Evolutionary conservation across 1,140 invertebrate species (phyloP), one percentile per base, ranked within the genome.

Genomic region (Procambarus clarkii): DNA sequence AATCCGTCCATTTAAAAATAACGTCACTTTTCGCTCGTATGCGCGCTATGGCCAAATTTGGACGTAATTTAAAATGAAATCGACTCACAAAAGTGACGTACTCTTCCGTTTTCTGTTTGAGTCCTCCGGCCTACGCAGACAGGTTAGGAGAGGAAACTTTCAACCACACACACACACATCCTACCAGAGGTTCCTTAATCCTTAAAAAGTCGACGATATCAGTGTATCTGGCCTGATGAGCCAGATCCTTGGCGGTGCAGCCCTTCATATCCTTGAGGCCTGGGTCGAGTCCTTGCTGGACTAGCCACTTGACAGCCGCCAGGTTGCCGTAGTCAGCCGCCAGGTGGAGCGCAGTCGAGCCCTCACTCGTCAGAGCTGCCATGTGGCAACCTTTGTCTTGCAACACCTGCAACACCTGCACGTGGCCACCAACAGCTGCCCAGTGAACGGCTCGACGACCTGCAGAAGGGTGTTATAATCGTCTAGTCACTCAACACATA

Each of bases 281-380:
- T 4, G 34, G n/a, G 58, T 69, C 15, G 2, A 60, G 8, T 2
- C 81, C 81, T 13, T 83, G 21, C 5, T 60, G n/a, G 50, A 83
- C 54, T 21, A 83, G 58, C 81, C 81, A 83, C n/a, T 83, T 83
- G n/a, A 83, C 81, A 1, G 81, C 81, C 24, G 1, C 21, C n/a
- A 83, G 60, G 81, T 83, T 83, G n/a, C 81, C 81, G 60, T 24
- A 60, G 8, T 83, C 81, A 18, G 81, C 81, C 8, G 81, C 81
- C 9, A 50, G 34, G 21, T 83, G 81, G n/a, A 83, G 58, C 8
- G 54, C 21, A 8, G 81, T 60, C 4, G 46, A 83, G 21, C 58
- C 54, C 0, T 83, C 81, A 44, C 8, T 4, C 24, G 50, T 60
- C 7, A 48, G 86, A 0, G 77, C 86, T 2, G 34, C 45, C 60